These are phyloP conservation scores for Uropetala carovei DNA, from an alignment of 2,888 invertebrate genomes.

Conservation along the genomic window DNA sequence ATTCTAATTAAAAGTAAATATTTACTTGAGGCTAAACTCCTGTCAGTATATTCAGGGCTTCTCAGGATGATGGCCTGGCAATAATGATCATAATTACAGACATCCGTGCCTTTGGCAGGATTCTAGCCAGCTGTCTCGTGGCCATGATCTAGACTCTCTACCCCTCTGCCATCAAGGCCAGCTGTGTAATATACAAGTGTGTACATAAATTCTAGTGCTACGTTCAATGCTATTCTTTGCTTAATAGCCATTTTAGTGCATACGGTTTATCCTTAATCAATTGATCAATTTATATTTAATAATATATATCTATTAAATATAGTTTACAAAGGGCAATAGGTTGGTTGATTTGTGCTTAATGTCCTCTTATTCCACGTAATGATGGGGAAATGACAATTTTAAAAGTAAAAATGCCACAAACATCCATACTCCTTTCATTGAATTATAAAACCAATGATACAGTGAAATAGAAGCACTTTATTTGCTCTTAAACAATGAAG, in stretches of 20 bases:
- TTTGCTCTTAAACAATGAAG: too few relatives aligned
- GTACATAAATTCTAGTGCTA: conserved; percentile 58
- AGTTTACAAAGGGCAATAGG: not conserved
- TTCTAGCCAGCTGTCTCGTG: conserved; percentile 55
- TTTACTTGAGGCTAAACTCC: not conserved
- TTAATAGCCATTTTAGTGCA: conserved; percentile 53
- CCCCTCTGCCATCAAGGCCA: conserved; percentile 62
- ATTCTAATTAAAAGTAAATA: conserved; percentile 21
- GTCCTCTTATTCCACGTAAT: too few relatives aligned
- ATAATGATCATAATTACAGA: conserved; percentile 63
- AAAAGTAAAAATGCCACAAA: too few relatives aligned
- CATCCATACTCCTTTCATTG: too few relatives aligned
- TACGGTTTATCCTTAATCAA: conserved; percentile 27
- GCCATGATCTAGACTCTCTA: conserved; percentile 55
- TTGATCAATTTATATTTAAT: conserved; percentile 16
- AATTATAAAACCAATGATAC: too few relatives aligned
- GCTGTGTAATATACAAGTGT: conserved; percentile 63
- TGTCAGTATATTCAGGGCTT: conserved; percentile 34
- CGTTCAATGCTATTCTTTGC: conserved; percentile 53
- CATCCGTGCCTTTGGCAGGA: conserved; percentile 64
- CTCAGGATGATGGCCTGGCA: conserved; percentile 61
- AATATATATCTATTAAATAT: not conserved
- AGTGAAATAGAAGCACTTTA: too few relatives aligned
- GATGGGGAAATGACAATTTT: too few relatives aligned
- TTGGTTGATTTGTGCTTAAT: not conserved